A percentile compares a stretch with the other conserved stretches of the same genome.
These are phyloP conservation scores for Drosophila chauvacae DNA, from an alignment of 1,140 invertebrate genomes.

Conservation along the genomic window DNA sequence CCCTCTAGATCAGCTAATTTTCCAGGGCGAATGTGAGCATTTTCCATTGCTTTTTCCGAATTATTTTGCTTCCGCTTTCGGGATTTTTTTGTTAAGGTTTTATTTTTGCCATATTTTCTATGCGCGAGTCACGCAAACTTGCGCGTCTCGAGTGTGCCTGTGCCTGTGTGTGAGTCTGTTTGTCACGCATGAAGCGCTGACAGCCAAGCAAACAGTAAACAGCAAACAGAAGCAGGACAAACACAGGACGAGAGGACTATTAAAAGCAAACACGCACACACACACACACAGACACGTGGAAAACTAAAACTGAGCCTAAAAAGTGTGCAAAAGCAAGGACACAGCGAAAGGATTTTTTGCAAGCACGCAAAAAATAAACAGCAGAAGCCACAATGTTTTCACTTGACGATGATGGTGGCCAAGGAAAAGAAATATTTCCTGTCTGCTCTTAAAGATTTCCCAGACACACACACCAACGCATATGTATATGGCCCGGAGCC, in stretches of 20 bases:
- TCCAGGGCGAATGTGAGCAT: slow-evolving; percentile 60
- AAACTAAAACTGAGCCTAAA: slow-evolving; percentile 72
- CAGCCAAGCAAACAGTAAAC: slow-evolving; percentile 73
- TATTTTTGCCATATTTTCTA: slow-evolving; percentile 60
- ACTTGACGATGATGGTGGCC: slow-evolving; percentile 50
- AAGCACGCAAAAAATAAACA: slow-evolving; percentile 40
- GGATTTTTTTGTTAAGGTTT: not conserved
- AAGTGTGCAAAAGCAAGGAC: slow-evolving; percentile 74
- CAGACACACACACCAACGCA: slow-evolving; percentile 56
- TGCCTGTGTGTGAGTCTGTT: slow-evolving; percentile 50
- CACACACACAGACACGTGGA: slow-evolving; percentile 54
- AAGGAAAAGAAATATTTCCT: slow-evolving; percentile 70
- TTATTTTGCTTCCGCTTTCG: slow-evolving; percentile 28
- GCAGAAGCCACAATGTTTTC: slow-evolving; percentile 57
- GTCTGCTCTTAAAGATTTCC: slow-evolving; percentile 79
- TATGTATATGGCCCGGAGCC: slow-evolving; percentile 23
- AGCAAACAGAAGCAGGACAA: slow-evolving; percentile 35
- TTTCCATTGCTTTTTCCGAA: slow-evolving; percentile 34
- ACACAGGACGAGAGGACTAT: slow-evolving; percentile 55
- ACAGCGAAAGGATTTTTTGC: slow-evolving; percentile 67
- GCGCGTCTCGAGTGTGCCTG: slow-evolving; percentile 39
- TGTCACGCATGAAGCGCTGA: slow-evolving; percentile 80
- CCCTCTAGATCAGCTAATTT: slow-evolving; percentile 39
- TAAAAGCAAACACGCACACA: slow-evolving; percentile 68
- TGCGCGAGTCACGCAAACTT: slow-evolving; percentile 67